phyloP scores from a whole-genome alignment of 2,888 invertebrate genomes.

The Coleophora deauratella region DNA sequence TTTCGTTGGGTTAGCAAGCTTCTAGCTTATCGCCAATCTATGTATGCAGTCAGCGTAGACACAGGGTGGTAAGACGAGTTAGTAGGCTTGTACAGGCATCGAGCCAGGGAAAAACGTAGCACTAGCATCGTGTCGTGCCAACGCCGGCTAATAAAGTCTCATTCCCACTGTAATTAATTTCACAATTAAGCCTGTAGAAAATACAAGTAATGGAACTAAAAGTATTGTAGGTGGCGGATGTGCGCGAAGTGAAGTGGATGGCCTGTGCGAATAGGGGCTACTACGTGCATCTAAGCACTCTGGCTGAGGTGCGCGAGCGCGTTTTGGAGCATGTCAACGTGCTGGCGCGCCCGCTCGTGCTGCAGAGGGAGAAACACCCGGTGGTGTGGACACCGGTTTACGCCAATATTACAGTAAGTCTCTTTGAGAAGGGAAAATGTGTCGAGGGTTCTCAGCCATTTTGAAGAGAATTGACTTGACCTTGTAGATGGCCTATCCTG shows the following conservation, averaged over 20 bases:
- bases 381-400: constrained; percentile 99
- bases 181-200: neutral
- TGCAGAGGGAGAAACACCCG: constrained; percentile 87
- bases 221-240: constrained; percentile 81
- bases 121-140: no score
- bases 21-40: no score
- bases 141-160: no score
- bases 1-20: no score
- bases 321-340: constrained; percentile 97
- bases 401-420: constrained; percentile 87
- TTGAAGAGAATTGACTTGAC: no score
- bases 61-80: no score
- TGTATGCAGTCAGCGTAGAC: no score
- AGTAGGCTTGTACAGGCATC: no score
- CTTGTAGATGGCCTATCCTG: no score
- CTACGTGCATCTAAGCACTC: constrained; percentile 96
- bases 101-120: no score
- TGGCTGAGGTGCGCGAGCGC: constrained; percentile 98
- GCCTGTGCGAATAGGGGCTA: constrained; percentile 98
- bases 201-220: constrained; percentile 4
- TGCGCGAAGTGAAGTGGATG: constrained; percentile 97
- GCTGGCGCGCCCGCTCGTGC: constrained; percentile 95
- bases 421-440: no score
- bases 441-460: no score
- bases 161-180: constrained; percentile 9